phyloP scores from a whole-genome alignment of 2,888 invertebrate genomes.

The Pterostichus madidus region DNA sequence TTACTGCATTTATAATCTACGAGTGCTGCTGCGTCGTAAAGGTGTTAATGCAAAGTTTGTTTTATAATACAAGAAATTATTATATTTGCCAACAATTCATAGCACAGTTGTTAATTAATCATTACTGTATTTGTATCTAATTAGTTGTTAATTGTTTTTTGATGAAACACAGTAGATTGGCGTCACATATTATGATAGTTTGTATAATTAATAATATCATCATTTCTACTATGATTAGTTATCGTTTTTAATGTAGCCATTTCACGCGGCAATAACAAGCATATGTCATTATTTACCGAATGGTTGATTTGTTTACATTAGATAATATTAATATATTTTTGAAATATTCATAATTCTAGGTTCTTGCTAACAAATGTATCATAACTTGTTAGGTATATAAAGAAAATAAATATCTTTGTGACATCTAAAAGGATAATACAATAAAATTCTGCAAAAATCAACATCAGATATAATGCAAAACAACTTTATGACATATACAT shows the following conservation, averaged over 20 bases:
- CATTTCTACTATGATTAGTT: neutral
- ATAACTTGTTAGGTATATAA: too few relatives aligned
- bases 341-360: neutral
- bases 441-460: too few relatives aligned
- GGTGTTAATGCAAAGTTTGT: too few relatives aligned
- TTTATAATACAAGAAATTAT: neutral
- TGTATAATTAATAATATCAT: neutral
- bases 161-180: neutral
- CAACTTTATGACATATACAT: too few relatives aligned
- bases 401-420: too few relatives aligned
- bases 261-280: neutral
- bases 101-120: neutral
- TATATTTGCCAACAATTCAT: neutral
- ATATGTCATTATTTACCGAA: neutral
- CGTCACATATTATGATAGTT: neutral
- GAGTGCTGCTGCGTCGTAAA: too few relatives aligned
- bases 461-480: too few relatives aligned
- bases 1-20: too few relatives aligned
- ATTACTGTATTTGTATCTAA: neutral
- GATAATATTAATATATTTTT: neutral
- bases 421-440: too few relatives aligned
- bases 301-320: neutral
- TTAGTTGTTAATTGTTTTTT: conserved; percentile 6
- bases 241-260: neutral
- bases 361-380: too few relatives aligned